Base-by-base conservation (phyloP, 2,113 vertebrate genomes). In the Tetrax tetrax region DNA sequence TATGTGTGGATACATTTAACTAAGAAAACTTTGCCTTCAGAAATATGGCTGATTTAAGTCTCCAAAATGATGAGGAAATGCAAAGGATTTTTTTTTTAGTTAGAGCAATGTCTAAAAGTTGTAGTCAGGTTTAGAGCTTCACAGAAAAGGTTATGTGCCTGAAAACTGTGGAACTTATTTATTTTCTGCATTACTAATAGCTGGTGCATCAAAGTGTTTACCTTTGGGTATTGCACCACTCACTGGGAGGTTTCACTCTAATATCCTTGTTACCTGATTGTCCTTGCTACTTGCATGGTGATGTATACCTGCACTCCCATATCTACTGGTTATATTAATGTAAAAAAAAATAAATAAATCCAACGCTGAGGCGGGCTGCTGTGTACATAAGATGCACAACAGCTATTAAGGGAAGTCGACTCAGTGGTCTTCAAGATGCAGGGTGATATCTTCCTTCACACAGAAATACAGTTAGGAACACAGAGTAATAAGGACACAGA, bases 11-110 rank as follows among this genome's bases (percentile, higher is more conserved):
- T 28, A 31, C 1, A 6, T 61, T 91, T 28, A 68, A 24, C 23
- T 6, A 53, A 43, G 22, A 50, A 61, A 88, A 68, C 6, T 10
- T 37, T 41, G 7, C 19, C 69, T 84, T 48, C 54, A 54, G 15
- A 71, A 66, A 59, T n/a, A 14, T 22, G 14, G 0, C 13, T 66
- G 21, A n/a, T 50, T 22, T 75, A 6, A 64, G 6, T 21, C 19
- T 43, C 23, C 38, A 60, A 79, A 82, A 45, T 25, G 4, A 56
- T 60, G 38, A 78, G 20, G 24, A 70, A 68, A 50, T 29, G 14
- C 0, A 1, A 66, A 57, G 7, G 2, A 8, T 43, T 76, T 87
- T 33, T 33, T 66, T 59, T 74, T 83, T 1, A 3, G 1, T 38
- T 48, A 38, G 14, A 59, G 29, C 11, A 61, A 53, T 24, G 9